Base-by-base conservation (phyloP, 2,888 invertebrate species). In the Myathropa florea region DNA sequence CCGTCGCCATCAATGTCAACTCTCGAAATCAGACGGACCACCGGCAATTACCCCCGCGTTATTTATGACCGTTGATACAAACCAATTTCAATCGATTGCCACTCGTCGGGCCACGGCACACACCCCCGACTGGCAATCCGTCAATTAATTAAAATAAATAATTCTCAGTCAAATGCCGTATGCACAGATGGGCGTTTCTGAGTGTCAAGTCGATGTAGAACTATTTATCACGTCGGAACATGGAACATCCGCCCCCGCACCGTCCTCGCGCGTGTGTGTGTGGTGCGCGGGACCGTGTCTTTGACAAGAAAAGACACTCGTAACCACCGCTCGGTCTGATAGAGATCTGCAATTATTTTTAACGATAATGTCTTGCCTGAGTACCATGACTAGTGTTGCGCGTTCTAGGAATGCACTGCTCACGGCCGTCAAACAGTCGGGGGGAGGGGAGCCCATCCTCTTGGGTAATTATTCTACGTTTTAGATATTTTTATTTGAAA, bases 111-210 rank as follows among this genome's bases (percentile, higher is more conserved):
- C 30, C 24, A 14, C 28, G 36, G 39, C 30, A 12, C 53, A 67
- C 81, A 46, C 61, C 85, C 72, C 67, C 64, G 76, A 68, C 77
- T 81, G 81, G 71, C 60, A 61, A 53, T 77, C 18, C 60, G 57
- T 67, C 72, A 60, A 82, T 85, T 85, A 85, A 85, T 81, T 85
- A 81, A 78, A 82, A 85, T 85, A 85, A 85, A 85, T 85, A 82
- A 85, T 85, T 85, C 70, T 46, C 73, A 78, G 73, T 81, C 77
- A 78, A 77, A 81, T 77, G 81, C 39, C 85, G 72, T 63, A 73
- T 64, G 77, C 82, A 81, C 68, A 82, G 73, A 77, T 81, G 85
- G 85, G 82, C 85, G 82, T 73, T 78, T 70, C 82, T 63, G 70
- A 78, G 82, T 85, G 85, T 85, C 85, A 85, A 78, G 73, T 68